Percentiles rank a stretch among this genome's conserved stretches.
These are phyloP conservation scores for Agrenia bidenticulata DNA, from an alignment of 2,888 invertebrate species.

Conservation along the genomic window DNA sequence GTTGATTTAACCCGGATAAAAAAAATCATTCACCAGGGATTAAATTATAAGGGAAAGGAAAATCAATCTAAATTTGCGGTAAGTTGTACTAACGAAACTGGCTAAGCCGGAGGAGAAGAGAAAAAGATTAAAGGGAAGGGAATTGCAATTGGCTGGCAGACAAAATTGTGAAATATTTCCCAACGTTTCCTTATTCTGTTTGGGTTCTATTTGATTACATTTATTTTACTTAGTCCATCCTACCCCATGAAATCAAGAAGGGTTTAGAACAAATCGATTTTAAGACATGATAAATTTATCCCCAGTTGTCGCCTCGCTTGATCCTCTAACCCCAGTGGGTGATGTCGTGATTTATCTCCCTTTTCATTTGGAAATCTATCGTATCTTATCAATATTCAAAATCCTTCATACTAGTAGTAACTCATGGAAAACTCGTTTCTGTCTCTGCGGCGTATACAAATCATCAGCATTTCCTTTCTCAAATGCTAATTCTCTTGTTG, in stretches of 20 bases:
- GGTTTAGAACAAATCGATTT: constrained; percentile 48
- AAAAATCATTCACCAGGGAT: too few species aligned
- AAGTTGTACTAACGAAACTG: not conserved
- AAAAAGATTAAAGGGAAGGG: constrained; percentile 32
- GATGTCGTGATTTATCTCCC: constrained; percentile 18
- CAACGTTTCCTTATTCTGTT: constrained; percentile 49
- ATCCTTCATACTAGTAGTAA: too few species aligned
- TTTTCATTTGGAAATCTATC: too few species aligned
- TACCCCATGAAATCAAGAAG: constrained; percentile 28
- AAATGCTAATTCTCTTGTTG: too few species aligned
- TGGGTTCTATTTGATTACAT: constrained; percentile 31
- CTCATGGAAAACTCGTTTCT: too few species aligned
- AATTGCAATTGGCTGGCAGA: constrained; percentile 27
- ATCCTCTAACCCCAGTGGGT: constrained; percentile 19
- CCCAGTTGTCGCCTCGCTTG: constrained; percentile 21
- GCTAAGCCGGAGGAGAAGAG: too few species aligned
- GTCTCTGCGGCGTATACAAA: too few species aligned
- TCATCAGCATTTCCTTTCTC: too few species aligned
- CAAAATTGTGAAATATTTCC: constrained; percentile 52
- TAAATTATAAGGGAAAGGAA: too few species aligned
- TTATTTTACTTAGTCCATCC: constrained; percentile 23
- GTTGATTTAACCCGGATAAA: too few species aligned
- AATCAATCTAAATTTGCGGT: constrained; percentile 23
- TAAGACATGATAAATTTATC: constrained; percentile 47
- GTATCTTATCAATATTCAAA: too few species aligned